Evolutionary conservation across 2,113 vertebrate genomes (phyloP).

Genomic region (Nicator chloris): DNA sequence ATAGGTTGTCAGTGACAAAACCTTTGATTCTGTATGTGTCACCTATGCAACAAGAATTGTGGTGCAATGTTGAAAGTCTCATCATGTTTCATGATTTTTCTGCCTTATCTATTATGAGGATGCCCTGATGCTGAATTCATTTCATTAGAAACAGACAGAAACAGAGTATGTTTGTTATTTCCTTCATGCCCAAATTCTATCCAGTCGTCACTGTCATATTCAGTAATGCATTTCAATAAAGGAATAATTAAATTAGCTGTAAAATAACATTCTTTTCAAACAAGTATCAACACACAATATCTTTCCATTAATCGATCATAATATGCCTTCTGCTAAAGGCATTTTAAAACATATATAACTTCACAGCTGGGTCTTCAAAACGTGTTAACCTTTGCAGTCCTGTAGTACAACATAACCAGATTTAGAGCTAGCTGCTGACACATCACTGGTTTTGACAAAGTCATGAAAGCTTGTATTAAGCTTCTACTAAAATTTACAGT

Average conservation of each 20-base stretch:
- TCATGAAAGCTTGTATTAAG: slow-evolving; percentile 72
- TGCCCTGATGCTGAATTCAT: background rate
- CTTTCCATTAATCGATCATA: background rate
- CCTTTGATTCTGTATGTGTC: background rate
- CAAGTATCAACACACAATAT: background rate
- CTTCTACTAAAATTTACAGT: slow-evolving; percentile 70
- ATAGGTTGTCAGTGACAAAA: background rate
- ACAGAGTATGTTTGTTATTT: background rate
- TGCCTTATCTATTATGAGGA: background rate
- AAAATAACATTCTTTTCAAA: background rate
- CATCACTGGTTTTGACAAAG: slow-evolving; percentile 74
- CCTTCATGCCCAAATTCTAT: background rate
- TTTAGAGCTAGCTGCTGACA: slow-evolving; percentile 46
- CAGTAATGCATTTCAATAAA: background rate
- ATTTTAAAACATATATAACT: background rate
- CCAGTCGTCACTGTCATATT: background rate
- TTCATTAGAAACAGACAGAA: background rate
- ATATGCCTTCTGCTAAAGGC: background rate
- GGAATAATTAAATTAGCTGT: background rate
- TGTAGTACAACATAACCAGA: slow-evolving; percentile 3
- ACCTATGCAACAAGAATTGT: background rate
- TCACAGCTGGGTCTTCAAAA: slow-evolving; percentile 25
- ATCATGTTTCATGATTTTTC: background rate
- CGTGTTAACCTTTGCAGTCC: slow-evolving; percentile 51
- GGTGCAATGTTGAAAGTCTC: background rate